Evolutionary conservation across 1,140 invertebrate species (phyloP).

Genomic region (Drosophila santomea): DNA sequence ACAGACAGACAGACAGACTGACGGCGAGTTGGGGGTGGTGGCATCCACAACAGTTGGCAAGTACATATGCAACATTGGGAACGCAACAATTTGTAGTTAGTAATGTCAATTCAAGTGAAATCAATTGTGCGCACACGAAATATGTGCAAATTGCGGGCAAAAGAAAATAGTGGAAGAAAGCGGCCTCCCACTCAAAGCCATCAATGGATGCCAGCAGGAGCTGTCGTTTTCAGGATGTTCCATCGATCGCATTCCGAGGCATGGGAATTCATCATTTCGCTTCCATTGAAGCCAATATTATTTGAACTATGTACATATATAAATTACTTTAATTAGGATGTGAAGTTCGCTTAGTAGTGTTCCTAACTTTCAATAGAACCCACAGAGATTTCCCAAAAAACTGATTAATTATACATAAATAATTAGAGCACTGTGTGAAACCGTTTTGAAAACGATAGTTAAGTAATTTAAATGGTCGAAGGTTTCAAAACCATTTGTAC

Average conservation of each 20-base stretch:
- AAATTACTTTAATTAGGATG: too few species aligned
- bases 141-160: slow-evolving; percentile 12
- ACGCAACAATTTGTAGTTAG: slow-evolving; percentile 28
- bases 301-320: too few species aligned
- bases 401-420: too few species aligned
- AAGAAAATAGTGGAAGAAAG: not conserved
- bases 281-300: too few species aligned
- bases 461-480: too few species aligned
- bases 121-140: slow-evolving; percentile 48
- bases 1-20: not conserved
- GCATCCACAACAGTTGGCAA: slow-evolving; percentile 25
- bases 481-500: too few species aligned
- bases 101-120: slow-evolving; percentile 50
- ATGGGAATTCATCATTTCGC: not conserved
- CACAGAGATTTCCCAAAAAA: too few species aligned
- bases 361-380: too few species aligned
- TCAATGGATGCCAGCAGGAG: slow-evolving; percentile 4
- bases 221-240: not conserved
- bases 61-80: slow-evolving; percentile 30
- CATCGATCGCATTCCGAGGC: not conserved
- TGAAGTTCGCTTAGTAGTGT: too few species aligned
- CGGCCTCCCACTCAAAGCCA: too few species aligned
- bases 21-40: not conserved
- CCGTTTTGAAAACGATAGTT: too few species aligned
- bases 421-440: too few species aligned